phyloP scores from a whole-genome alignment of 2,113 vertebrate species.

The Polypterus bichir region DNA sequence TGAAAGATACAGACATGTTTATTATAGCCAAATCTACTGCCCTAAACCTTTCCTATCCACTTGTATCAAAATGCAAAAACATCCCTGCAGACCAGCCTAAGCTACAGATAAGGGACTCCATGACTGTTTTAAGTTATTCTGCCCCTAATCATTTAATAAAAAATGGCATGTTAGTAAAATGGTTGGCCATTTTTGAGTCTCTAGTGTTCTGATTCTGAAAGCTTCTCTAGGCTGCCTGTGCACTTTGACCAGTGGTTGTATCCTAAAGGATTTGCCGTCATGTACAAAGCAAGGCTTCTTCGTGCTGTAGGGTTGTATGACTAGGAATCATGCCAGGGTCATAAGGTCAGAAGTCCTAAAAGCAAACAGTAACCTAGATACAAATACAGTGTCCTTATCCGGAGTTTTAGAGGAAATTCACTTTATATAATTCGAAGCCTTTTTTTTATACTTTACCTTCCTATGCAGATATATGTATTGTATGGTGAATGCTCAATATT shows the following conservation, averaged over 20 bases:
- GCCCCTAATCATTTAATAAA: conserved; percentile 6
- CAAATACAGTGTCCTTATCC: conserved; percentile 5
- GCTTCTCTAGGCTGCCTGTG: conserved; percentile 38
- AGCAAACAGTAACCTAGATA: conserved; percentile 54
- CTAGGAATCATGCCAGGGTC: conserved; percentile 44
- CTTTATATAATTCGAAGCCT: too few species aligned
- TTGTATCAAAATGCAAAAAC: too few species aligned
- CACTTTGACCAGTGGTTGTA: conserved; percentile 38
- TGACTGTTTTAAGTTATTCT: too few species aligned
- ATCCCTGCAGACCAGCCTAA: too few species aligned
- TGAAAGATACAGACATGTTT: too few species aligned
- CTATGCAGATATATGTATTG: too few species aligned
- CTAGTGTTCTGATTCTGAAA: conserved; percentile 33
- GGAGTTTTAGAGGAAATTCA: neutral
- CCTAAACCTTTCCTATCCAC: too few species aligned
- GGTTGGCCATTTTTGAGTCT: conserved; percentile 24
- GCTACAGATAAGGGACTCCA: too few species aligned
- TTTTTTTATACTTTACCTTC: too few species aligned
- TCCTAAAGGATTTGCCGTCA: conserved; percentile 26
- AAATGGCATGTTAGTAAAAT: conserved; percentile 16
- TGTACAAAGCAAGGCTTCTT: conserved; percentile 14
- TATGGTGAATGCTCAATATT: too few species aligned
- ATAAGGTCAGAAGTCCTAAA: conserved; percentile 39
- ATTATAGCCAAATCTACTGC: too few species aligned
- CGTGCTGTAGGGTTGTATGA: conserved; percentile 30